Conservation (phyloP, 2,888 invertebrate genomes). For the Idaea biselata region DNA sequence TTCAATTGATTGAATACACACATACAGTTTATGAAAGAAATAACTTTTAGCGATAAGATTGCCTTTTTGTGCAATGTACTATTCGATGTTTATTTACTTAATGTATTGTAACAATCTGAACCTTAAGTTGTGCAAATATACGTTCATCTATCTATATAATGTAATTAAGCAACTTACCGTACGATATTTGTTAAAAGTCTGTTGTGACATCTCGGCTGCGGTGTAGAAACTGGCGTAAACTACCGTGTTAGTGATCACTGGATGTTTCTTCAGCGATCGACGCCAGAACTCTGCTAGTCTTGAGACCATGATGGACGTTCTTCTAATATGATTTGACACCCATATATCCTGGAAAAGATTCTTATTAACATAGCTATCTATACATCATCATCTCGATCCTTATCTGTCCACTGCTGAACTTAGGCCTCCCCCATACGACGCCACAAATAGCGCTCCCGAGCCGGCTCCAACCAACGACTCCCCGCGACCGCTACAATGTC, state of each 20-base stretch:
- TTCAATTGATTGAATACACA: background rate
- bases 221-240: constrained; percentile 89
- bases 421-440: too few species aligned
- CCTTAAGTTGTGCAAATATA: too few species aligned
- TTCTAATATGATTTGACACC: background rate
- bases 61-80: too few species aligned
- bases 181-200: constrained; percentile 84
- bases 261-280: constrained; percentile 66
- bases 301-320: constrained; percentile 38
- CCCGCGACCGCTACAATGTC: too few species aligned
- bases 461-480: too few species aligned
- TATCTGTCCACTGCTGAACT: too few species aligned
- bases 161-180: constrained; percentile 73
- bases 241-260: constrained; percentile 78
- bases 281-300: constrained; percentile 42
- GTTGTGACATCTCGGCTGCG: constrained; percentile 90
- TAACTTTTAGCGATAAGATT: too few species aligned
- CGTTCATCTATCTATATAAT: too few species aligned
- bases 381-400: too few species aligned
- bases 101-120: too few species aligned
- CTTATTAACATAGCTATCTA: background rate
- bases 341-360: background rate
- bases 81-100: background rate
- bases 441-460: too few species aligned
- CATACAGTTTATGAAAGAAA: too few species aligned